Conservation (phyloP, 2,797 vertebrate genomes). For the Leptatherina wallacei region DNA sequence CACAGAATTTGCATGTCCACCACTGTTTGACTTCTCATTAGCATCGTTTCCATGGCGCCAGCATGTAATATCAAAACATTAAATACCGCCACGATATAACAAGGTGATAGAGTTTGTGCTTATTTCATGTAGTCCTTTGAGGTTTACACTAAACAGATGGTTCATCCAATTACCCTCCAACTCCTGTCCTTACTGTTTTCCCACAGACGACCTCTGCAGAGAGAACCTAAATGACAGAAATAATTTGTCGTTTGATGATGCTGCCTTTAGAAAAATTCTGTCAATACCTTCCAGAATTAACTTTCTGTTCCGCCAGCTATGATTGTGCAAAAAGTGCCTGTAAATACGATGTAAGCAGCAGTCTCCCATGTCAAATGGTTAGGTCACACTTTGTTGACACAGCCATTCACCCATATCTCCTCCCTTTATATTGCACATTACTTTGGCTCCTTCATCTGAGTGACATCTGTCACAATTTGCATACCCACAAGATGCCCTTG, state of each 20-base stretch:
- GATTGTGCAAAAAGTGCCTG: background rate
- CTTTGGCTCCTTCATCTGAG: background rate
- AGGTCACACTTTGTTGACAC: conserved; percentile 10
- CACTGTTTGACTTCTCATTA: background rate
- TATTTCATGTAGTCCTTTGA: background rate
- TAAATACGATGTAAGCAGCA: background rate
- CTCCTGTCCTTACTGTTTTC: background rate
- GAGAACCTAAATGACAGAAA: background rate
- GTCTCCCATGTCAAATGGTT: background rate
- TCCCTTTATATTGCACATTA: background rate
- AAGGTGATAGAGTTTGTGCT: background rate
- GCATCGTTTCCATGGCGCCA: background rate
- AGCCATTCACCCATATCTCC: background rate
- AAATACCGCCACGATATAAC: background rate
- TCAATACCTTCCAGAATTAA: background rate
- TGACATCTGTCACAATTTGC: conserved; percentile 7
- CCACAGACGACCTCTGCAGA: background rate
- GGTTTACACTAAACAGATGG: background rate
- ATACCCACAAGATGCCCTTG: conserved; percentile 6
- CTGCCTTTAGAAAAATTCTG: no score
- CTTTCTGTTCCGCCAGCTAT: background rate
- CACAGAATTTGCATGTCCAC: background rate
- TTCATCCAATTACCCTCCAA: background rate
- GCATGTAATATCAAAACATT: background rate
- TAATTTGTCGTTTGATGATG: no score